Evolutionary conservation across 1,140 invertebrate species (phyloP), one percentile per base, ranked within the genome.

Genomic region (Brachionus asplanchnoidis): DNA sequence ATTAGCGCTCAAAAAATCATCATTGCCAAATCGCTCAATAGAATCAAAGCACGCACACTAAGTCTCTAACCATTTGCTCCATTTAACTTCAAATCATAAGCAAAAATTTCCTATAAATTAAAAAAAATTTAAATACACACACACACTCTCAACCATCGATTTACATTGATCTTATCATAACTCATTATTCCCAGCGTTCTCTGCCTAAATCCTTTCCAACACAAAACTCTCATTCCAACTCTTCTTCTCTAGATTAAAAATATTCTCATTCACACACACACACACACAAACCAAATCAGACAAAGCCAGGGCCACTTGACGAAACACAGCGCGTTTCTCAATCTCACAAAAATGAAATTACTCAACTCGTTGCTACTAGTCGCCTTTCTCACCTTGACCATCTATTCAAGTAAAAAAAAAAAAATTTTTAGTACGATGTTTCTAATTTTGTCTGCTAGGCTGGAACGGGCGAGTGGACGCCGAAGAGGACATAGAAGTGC

Each of bases 401-500:
- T 60, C 20, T 60, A 60, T 26, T 60, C 53, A 32, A 40, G 66
- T 70, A 70, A 17, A 9, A 53, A 53, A 53, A 53, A 53, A 53
- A 53, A 53, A 1, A 17, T 60, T 46, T 42, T 28, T 28, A 14
- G 12, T 12, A 26, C 44, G 44, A 14, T 46, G 44, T 46, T 12
- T 28, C 23, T 26, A 80, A 56, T 82, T 82, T 60, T 65, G 14
- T 28, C 53, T 65, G 23, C 26, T 60, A 65, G 79, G 53, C 28
- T 82, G 79, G 53, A 82, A 68, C 14, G 65, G 79, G 14, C 5
- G 40, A 12, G 65, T 44, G 26, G 9, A 23, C 3, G 79, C 53
- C 8, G 79, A 40, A 9, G 53, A 65, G 0, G 87, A 86, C 77
- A 86, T 86, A 66, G 88, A 87, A 28, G 26, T 28, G 26, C 26